Percentiles rank a stretch among this genome's conserved stretches.
These are phyloP conservation scores for Leptatherina wallacei DNA, from an alignment of 2,797 vertebrate species.

Conservation along the genomic window DNA sequence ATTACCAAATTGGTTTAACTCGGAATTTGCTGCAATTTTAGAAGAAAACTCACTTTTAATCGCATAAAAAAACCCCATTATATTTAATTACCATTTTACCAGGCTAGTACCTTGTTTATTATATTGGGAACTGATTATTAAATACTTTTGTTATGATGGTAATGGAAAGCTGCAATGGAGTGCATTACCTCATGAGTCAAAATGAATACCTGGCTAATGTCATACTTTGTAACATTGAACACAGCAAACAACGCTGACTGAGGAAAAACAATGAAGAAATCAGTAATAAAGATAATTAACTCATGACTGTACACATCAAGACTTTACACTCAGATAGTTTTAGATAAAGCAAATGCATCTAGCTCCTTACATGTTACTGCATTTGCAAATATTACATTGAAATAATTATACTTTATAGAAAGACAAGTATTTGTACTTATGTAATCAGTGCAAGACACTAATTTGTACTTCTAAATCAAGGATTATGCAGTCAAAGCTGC, in stretches of 20 bases:
- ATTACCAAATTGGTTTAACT: neutral
- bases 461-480: neutral
- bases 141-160: neutral
- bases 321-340: neutral
- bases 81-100: neutral
- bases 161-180: neutral
- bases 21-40: neutral
- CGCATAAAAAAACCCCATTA: neutral
- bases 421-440: neutral
- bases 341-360: neutral
- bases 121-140: neutral
- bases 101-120: neutral
- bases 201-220: neutral
- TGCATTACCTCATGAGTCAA: neutral
- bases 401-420: neutral
- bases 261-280: neutral
- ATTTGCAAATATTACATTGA: neutral
- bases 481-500: no score
- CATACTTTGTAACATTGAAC: neutral
- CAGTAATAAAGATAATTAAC: neutral
- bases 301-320: neutral
- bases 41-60: neutral
- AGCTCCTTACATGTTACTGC: neutral
- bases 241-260: neutral
- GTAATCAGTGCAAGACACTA: neutral